Evolutionary conservation across 1,140 invertebrate species (phyloP).

Genomic region (Calephelis nemesis): DNA sequence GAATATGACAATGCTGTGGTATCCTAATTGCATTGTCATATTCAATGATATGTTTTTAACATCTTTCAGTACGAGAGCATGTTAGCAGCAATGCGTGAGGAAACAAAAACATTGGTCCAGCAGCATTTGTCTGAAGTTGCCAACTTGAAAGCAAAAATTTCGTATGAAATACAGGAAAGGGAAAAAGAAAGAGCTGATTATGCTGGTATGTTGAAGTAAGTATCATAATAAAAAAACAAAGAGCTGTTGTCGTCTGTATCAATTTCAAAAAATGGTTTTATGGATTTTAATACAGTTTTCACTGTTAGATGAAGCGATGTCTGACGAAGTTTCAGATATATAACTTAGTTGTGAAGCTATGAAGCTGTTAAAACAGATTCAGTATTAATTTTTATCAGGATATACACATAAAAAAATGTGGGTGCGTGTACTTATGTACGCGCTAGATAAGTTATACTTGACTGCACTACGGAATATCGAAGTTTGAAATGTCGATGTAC

Average conservation of each 20-base stretch:
- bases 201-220: conserved; percentile 82
- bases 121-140: conserved; percentile 82
- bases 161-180: conserved; percentile 87
- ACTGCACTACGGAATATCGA: too few species aligned
- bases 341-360: too few species aligned
- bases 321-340: too few species aligned
- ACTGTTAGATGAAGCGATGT: conserved; percentile 6
- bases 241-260: too few species aligned
- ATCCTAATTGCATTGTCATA: background rate
- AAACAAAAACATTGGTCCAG: conserved; percentile 80
- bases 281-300: conserved; percentile 32
- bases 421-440: too few species aligned
- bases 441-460: too few species aligned
- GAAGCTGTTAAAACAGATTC: too few species aligned
- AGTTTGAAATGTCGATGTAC: too few species aligned
- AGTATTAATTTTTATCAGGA: too few species aligned
- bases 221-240: background rate
- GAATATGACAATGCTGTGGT: background rate
- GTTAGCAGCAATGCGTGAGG: conserved; percentile 82
- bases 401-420: too few species aligned
- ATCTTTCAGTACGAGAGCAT: conserved; percentile 81
- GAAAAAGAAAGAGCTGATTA: conserved; percentile 89
- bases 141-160: conserved; percentile 85
- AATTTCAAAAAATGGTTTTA: background rate
- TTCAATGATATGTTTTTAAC: background rate